phyloP scores from a whole-genome alignment of 2,797 vertebrate species.

The Spinus olivaceus region DNA sequence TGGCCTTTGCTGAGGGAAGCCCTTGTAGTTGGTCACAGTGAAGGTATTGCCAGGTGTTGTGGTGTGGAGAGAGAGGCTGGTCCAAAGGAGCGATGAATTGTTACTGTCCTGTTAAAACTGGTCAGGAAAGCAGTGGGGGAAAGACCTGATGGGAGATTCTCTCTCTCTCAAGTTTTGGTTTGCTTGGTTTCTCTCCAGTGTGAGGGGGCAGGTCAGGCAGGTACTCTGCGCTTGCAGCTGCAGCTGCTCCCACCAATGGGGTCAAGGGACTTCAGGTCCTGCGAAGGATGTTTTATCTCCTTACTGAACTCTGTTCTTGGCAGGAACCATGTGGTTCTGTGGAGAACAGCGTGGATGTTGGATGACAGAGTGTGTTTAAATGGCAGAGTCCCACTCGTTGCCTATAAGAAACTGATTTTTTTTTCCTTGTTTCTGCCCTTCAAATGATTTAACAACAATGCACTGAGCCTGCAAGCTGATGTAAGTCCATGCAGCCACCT shows the following conservation, averaged over 20 bases:
- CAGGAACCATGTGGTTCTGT: background rate
- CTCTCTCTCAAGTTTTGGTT: background rate
- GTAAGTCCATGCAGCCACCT: background rate
- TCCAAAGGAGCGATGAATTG: background rate
- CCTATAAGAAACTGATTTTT: background rate
- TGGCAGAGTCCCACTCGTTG: background rate
- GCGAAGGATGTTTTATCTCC: background rate
- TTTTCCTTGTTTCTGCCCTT: background rate
- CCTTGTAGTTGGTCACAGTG: too few relatives aligned
- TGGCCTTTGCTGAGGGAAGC: background rate
- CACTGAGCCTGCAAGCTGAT: accelerated
- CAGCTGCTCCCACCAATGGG: background rate
- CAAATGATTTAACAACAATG: background rate
- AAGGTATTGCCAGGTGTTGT: background rate
- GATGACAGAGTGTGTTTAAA: background rate
- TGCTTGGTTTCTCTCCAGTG: background rate
- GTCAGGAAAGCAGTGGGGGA: background rate
- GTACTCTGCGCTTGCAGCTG: background rate
- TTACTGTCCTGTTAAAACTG: background rate
- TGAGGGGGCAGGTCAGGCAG: background rate
- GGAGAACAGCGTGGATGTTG: background rate
- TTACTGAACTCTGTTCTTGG: background rate
- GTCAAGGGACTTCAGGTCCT: background rate
- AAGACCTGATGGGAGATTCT: background rate
- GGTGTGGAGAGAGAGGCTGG: background rate